Evolutionary conservation across 2,113 vertebrate genomes (phyloP).

Genomic region (Plecotus auritus): DNA sequence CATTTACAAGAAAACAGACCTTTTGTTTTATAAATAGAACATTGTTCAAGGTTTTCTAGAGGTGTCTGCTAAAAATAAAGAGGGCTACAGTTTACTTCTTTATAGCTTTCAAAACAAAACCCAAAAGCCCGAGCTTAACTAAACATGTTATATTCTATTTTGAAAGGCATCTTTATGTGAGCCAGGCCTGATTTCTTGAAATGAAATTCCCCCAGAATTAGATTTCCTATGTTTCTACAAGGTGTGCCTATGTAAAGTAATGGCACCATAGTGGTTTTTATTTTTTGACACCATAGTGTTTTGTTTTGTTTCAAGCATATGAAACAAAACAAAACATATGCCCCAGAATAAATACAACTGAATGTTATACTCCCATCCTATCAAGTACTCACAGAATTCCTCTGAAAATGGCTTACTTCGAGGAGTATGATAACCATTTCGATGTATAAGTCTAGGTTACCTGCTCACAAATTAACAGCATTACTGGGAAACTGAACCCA

Average conservation of each 20-base stretch:
- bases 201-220: slow-evolving; percentile 51
- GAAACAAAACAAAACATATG: neutral
- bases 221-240: slow-evolving; percentile 44
- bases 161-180: slow-evolving; percentile 60
- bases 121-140: slow-evolving; percentile 17
- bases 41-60: slow-evolving; percentile 64
- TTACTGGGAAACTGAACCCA: neutral
- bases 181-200: slow-evolving; percentile 25
- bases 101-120: slow-evolving; percentile 59
- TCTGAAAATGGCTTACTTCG: neutral
- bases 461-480: neutral
- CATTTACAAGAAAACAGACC: slow-evolving; percentile 55
- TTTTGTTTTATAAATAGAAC: slow-evolving; percentile 70
- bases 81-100: slow-evolving; percentile 53
- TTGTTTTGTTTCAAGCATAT: neutral
- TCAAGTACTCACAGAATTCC: neutral
- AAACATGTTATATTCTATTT: neutral
- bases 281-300: neutral
- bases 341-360: neutral
- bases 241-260: slow-evolving; percentile 8
- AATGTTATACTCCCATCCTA: neutral
- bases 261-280: neutral
- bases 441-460: neutral
- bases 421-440: neutral
- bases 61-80: slow-evolving; percentile 70